Evolutionary conservation across 1,140 invertebrate genomes (phyloP), one percentile per base, ranked within the genome.

Genomic region (Metopolophium dirhodum): DNA sequence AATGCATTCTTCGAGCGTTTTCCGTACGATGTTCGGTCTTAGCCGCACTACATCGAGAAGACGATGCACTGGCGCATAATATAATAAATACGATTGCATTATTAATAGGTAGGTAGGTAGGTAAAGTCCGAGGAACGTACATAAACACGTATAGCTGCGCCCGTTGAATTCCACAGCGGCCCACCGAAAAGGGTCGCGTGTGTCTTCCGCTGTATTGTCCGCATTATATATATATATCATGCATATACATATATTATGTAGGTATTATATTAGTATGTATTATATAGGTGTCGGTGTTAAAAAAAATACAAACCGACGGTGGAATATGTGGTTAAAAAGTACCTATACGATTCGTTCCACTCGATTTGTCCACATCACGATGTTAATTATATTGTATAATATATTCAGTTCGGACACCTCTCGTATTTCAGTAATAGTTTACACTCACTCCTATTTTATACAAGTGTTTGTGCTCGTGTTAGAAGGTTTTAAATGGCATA

Each of bases 291-390:
- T 83, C 23, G 37, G 37, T 83, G 37, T 83, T 83, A 41, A 37
- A 77, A 68, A 57, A 77, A 77, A 77, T n/a, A n/a, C 14, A 14
- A 77, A 77, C n/a, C n/a, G 6, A 77, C 11, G n/a, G 61, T 77
- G 61, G 61, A 77, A 77, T 77, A 77, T 77, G 61, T 7, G 61
- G 61, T 77, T 77, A 77, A 77, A 77, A 77, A 77, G 61, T 18
- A 77, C 61, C 61, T 77, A 77, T 77, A 77, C 61, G n/a, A 77
- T 77, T 77, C 61, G 61, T 77, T 77, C 61, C 61, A 77, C 61
- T 77, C 30, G 61, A 77, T 77, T 77, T 77, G 61, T 77, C 61
- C 30, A 77, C 61, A 77, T 77, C 61, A 77, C 61, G n/a, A 77
- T 77, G 61, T 77, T 77, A 77, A 77, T 77, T 77, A 77, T 77